A percentile compares a stretch with the other conserved stretches of the same genome.
phyloP scores from a whole-genome alignment of 2,797 vertebrate genomes.

The Mormyrops boulengeri region DNA sequence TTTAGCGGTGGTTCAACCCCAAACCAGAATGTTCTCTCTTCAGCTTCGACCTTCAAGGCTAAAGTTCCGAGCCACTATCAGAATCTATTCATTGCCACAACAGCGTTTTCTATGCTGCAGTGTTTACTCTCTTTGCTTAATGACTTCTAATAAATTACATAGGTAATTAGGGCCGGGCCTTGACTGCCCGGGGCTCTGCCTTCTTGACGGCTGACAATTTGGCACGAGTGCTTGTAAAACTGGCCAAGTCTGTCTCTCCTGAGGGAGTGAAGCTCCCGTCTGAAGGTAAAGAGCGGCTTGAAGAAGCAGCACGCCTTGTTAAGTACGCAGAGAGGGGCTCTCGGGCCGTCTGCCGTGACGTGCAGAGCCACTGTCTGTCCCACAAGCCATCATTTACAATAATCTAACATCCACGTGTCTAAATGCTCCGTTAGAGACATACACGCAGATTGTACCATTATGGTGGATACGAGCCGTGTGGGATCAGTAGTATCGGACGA shows the following conservation, averaged over 20 bases:
- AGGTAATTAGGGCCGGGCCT: background rate
- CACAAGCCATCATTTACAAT: background rate
- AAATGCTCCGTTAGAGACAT: background rate
- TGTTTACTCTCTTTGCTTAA: conserved; percentile 1
- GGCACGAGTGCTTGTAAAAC: background rate
- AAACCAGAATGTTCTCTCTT: background rate
- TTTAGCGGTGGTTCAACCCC: background rate
- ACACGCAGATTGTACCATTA: background rate
- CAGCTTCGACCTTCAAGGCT: background rate
- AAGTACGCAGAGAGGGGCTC: background rate
- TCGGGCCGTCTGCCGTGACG: background rate
- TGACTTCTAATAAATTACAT: background rate
- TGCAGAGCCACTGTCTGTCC: background rate
- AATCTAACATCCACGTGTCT: background rate
- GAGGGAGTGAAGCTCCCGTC: background rate
- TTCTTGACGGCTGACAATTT: background rate
- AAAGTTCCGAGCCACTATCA: background rate
- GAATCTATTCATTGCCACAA: background rate
- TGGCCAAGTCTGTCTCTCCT: background rate
- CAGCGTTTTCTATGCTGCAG: background rate
- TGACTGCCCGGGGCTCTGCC: background rate
- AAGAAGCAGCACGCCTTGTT: background rate
- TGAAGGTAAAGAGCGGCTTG: background rate
- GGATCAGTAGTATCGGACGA: background rate
- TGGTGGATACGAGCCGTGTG: background rate